Evolutionary conservation across 1,140 invertebrate species (phyloP).

Genomic region (Bombus affinis): DNA sequence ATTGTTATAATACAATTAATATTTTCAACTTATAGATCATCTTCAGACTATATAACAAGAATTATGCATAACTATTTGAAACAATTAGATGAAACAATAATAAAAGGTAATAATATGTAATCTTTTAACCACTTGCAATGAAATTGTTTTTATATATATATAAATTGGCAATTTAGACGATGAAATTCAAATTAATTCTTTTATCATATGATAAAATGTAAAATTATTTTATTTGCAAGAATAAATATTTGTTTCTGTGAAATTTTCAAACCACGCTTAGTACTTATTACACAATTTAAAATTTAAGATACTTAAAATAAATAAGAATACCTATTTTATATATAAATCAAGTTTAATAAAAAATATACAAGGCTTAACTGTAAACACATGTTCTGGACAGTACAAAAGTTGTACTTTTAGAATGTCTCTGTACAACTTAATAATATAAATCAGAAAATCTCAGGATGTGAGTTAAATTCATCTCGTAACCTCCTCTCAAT

Average conservation of each 20-base stretch:
- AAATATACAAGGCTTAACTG: background rate
- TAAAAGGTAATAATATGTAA: background rate
- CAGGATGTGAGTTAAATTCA: conserved; percentile 70
- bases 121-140: background rate
- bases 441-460: conserved; percentile 41
- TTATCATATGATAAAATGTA: background rate
- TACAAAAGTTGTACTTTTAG: background rate
- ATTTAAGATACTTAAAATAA: background rate
- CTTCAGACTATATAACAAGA: background rate
- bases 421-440: conserved; percentile 43
- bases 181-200: background rate
- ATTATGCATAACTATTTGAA: no score
- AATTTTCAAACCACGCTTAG: no score
- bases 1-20: background rate
- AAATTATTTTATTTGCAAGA: background rate
- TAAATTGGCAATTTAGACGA: background rate
- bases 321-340: background rate
- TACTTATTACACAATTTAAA: background rate
- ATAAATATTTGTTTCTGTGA: no score
- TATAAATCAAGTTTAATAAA: background rate
- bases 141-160: background rate
- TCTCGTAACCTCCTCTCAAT: conserved; percentile 77
- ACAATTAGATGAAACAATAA: no score
- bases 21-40: background rate
- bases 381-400: background rate